These are phyloP conservation scores for Odiellus spinosus DNA, from an alignment of 2,888 invertebrate species.

Conservation along the genomic window DNA sequence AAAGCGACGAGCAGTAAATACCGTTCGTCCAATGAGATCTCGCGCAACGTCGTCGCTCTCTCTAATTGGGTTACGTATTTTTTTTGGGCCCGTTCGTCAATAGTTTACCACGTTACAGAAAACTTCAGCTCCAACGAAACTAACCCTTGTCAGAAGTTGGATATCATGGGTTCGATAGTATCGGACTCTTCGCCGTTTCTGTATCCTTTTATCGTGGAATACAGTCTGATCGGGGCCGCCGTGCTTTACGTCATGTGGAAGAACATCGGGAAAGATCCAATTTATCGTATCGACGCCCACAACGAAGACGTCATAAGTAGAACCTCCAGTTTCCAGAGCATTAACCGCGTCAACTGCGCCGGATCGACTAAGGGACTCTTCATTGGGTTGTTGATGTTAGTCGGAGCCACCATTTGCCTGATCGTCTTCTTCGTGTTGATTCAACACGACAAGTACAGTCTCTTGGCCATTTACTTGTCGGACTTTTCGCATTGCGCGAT, in stretches of 20 bases:
- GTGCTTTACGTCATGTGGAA: slow-evolving; percentile 92
- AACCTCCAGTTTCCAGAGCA: slow-evolving; percentile 12
- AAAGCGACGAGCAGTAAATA: too few species aligned
- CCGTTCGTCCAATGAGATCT: too few species aligned
- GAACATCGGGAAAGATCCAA: slow-evolving; percentile 24
- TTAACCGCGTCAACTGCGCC: slow-evolving; percentile 51
- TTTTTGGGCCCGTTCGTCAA: too few species aligned
- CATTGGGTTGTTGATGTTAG: slow-evolving; percentile 36
- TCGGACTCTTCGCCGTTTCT: slow-evolving; percentile 84
- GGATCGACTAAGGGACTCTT: slow-evolving; percentile 51
- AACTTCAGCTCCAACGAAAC: slow-evolving; percentile 15
- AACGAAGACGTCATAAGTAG: slow-evolving; percentile 11
- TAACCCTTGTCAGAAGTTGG: slow-evolving; percentile 22
- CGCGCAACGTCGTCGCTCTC: too few species aligned
- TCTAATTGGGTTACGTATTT: too few species aligned
- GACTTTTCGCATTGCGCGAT: slow-evolving; percentile 78
- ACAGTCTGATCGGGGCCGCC: slow-evolving; percentile 84
- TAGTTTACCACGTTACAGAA: slow-evolving; percentile 6
- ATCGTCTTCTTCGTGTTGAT: slow-evolving; percentile 91
- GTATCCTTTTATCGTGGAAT: slow-evolving; percentile 90
- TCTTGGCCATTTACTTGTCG: slow-evolving; percentile 74
- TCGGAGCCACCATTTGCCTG: slow-evolving; percentile 77
- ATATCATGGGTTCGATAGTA: slow-evolving; percentile 69
- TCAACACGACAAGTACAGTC: slow-evolving; percentile 52
- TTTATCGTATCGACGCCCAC: slow-evolving; percentile 9